Evolutionary conservation across 2,888 invertebrate genomes (phyloP).

Genomic region (Parasteatoda lunata): DNA sequence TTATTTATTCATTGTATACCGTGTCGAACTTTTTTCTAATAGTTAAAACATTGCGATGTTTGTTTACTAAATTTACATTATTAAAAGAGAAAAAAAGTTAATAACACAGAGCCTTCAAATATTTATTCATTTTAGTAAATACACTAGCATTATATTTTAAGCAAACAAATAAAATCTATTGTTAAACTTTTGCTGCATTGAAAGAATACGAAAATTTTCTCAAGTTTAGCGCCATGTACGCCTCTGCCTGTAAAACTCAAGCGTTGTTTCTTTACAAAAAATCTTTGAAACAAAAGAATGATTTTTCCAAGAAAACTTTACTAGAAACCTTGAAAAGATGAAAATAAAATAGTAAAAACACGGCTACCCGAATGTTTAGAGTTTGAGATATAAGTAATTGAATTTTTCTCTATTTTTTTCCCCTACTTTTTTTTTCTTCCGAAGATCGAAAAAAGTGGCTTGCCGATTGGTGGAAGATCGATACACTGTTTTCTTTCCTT

Average conservation of each 20-base stretch:
- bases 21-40: too few species aligned
- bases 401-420: slow-evolving; percentile 37
- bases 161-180: too few species aligned
- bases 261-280: slow-evolving; percentile 1
- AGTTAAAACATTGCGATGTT: too few species aligned
- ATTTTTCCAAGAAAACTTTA: slow-evolving; percentile 14
- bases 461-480: background rate
- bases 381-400: slow-evolving; percentile 53
- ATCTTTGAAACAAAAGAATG: slow-evolving; percentile 23
- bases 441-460: background rate
- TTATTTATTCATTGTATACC: too few species aligned
- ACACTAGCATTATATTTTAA: too few species aligned
- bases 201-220: background rate
- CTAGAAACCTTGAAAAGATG: slow-evolving; percentile 15
- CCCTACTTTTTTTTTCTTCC: background rate
- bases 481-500: background rate
- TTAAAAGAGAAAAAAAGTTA: too few species aligned
- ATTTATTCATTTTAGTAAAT: too few species aligned
- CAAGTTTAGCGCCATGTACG: slow-evolving; percentile 14
- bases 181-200: too few species aligned
- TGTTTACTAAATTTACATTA: too few species aligned
- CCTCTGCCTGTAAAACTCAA: slow-evolving; percentile 19
- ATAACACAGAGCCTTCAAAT: too few species aligned
- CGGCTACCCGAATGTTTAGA: slow-evolving; percentile 14
- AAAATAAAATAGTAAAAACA: background rate